Percentiles rank a stretch among this genome's conserved stretches.
Conservation (phyloP, 2,113 vertebrate genomes). For the Eidolon helvum region DNA sequence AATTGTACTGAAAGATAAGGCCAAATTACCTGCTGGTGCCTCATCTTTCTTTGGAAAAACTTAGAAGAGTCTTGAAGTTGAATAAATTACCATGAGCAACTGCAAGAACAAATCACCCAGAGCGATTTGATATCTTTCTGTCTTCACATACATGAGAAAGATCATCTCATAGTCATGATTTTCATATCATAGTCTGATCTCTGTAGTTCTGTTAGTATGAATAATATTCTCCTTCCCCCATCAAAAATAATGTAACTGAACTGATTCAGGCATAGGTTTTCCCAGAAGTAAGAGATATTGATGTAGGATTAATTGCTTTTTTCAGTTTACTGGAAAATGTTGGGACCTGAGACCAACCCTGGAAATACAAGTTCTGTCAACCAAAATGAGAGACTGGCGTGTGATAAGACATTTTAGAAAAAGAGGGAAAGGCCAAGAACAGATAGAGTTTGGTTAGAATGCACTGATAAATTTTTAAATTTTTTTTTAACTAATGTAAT, state of each 20-base stretch:
- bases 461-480: neutral
- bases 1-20: conserved; percentile 44
- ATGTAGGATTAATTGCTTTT: neutral
- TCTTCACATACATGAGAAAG: conserved; percentile 38
- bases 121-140: conserved; percentile 38
- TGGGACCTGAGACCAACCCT: neutral
- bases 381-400: neutral
- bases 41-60: conserved; percentile 61
- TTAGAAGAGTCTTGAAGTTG: conserved; percentile 49
- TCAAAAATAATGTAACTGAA: neutral
- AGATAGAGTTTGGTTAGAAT: neutral
- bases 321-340: neutral
- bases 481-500: neutral
- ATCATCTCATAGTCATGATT: conserved; percentile 61
- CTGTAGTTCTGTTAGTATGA: conserved; percentile 5
- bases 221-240: neutral
- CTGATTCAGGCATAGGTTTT: neutral
- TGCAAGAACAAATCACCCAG: conserved; percentile 54
- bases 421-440: neutral
- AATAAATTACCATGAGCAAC: conserved; percentile 70
- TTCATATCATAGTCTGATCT: conserved; percentile 29
- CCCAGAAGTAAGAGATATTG: conserved; percentile 13
- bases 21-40: conserved; percentile 54
- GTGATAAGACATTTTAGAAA: neutral
- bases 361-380: neutral